phyloP scores from a whole-genome alignment of 2,888 invertebrate genomes.

The Barypeithes pellucidus region DNA sequence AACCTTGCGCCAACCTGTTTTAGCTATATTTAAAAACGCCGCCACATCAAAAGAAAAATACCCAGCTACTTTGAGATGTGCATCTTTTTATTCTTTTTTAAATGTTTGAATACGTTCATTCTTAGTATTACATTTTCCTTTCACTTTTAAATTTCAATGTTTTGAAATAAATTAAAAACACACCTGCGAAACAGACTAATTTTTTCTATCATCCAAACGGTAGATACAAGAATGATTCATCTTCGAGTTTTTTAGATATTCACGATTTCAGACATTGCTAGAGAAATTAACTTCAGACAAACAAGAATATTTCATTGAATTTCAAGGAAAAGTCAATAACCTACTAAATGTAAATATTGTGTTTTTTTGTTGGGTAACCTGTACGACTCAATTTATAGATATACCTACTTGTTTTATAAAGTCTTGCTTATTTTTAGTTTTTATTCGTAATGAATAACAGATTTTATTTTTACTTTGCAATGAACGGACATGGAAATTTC shows the following conservation, averaged over 20 bases:
- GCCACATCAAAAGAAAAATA: conserved; percentile 43
- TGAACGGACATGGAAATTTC: too few species aligned
- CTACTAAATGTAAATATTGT: conserved; percentile 36
- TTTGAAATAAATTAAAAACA: conserved; percentile 35
- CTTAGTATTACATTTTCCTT: conserved; percentile 23
- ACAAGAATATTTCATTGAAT: conserved; percentile 32
- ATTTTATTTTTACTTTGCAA: too few species aligned
- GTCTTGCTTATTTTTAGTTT: not conserved
- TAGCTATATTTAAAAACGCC: conserved; percentile 36
- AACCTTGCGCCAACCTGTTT: conserved; percentile 49
- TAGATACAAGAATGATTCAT: conserved; percentile 26
- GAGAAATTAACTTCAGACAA: conserved; percentile 26
- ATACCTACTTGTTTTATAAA: not conserved
- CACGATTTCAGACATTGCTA: conserved; percentile 10
- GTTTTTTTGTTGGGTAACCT: conserved; percentile 32
- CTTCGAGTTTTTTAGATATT: conserved; percentile 30
- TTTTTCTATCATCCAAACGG: not conserved
- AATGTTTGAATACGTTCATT: conserved; percentile 31
- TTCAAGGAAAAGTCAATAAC: conserved; percentile 39
- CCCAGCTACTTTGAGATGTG: conserved; percentile 31
- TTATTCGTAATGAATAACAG: not conserved
- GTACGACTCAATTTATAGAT: conserved; percentile 13
- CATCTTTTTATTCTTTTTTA: conserved; percentile 29
- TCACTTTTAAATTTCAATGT: conserved; percentile 34
- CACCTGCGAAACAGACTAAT: conserved; percentile 22